Evolutionary conservation across 2,797 vertebrate genomes (phyloP).

Genomic region (Poeciliopsis paucimaculata): DNA sequence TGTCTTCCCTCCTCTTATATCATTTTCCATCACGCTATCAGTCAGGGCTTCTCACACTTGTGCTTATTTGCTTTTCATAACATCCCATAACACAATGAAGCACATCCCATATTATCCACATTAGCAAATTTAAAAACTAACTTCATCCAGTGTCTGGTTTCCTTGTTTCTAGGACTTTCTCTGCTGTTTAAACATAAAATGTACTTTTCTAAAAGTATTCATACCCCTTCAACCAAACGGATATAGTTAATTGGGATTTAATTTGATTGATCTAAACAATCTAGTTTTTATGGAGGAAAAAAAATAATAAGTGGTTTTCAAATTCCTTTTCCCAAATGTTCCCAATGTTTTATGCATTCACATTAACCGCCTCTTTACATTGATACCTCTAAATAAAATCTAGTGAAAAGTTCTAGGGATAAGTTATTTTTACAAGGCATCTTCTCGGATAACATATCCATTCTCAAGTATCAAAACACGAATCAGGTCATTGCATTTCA

Average conservation of each 20-base stretch:
- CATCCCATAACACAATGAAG: conserved; percentile 13
- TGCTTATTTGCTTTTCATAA: conserved; percentile 28
- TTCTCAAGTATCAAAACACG: not conserved
- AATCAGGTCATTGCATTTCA: not conserved
- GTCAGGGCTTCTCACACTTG: conserved; percentile 13
- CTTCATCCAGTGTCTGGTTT: not conserved
- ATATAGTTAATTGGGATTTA: not conserved
- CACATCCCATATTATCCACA: not conserved
- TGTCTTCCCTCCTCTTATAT: conserved; percentile 29
- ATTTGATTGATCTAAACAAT: not conserved
- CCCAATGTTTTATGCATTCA: not conserved
- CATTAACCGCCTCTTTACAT: not conserved
- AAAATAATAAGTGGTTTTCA: not conserved
- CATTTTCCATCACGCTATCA: conserved; percentile 48
- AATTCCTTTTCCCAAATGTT: not conserved
- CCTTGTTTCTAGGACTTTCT: not conserved
- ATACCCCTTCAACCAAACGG: not conserved
- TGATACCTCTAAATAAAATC: not conserved
- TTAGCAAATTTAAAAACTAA: not conserved
- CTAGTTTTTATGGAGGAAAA: not conserved
- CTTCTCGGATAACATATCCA: not conserved
- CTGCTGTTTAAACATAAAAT: not conserved
- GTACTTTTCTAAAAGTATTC: not conserved
- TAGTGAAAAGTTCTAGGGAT: not conserved
- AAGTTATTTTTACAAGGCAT: not conserved